A percentile compares a stretch with the other conserved stretches of the same genome.
Conservation (phyloP, 2,888 invertebrate species). For the Parthenolecanium corni region DNA sequence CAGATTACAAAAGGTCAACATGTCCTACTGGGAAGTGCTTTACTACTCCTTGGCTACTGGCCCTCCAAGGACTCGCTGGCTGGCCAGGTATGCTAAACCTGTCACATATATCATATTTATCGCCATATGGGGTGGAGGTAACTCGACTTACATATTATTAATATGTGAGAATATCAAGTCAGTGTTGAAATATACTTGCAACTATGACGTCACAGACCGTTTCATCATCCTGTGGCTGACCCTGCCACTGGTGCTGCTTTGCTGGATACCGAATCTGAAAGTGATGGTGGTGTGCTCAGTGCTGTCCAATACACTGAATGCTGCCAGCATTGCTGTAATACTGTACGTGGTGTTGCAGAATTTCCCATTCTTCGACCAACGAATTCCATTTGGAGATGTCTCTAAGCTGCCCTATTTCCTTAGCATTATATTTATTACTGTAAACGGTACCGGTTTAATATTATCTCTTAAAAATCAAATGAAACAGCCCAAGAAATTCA, state of each 20-base stretch:
- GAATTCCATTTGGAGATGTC: slow-evolving; percentile 49
- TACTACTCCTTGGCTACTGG: slow-evolving; percentile 67
- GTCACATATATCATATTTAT: slow-evolving; percentile 8
- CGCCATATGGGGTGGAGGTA: slow-evolving; percentile 16
- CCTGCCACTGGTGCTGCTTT: slow-evolving; percentile 54
- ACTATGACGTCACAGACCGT: slow-evolving; percentile 29
- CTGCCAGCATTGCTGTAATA: slow-evolving; percentile 70
- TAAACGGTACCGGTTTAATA: slow-evolving; percentile 87
- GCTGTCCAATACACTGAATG: slow-evolving; percentile 72
- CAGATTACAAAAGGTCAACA: slow-evolving; percentile 44
- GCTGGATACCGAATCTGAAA: slow-evolving; percentile 72
- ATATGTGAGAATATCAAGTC: slow-evolving; percentile 2
- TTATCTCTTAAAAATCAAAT: slow-evolving; percentile 89
- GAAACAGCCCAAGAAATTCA: slow-evolving; percentile 72
- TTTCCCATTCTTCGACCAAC: slow-evolving; percentile 39
- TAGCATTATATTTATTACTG: slow-evolving; percentile 87
- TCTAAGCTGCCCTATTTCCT: slow-evolving; percentile 78
- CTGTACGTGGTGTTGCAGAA: slow-evolving; percentile 71
- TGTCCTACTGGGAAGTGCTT: slow-evolving; percentile 70
- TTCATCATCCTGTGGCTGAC: slow-evolving; percentile 35
- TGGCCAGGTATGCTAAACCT: slow-evolving; percentile 30
- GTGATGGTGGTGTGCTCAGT: slow-evolving; percentile 80
- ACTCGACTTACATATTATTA: slow-evolving; percentile 5
- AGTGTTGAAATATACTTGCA: slow-evolving; percentile 19
- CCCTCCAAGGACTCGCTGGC: slow-evolving; percentile 43